These are phyloP conservation scores for Oeneis ivallda DNA, from an alignment of 2,888 invertebrate genomes.

Conservation along the genomic window DNA sequence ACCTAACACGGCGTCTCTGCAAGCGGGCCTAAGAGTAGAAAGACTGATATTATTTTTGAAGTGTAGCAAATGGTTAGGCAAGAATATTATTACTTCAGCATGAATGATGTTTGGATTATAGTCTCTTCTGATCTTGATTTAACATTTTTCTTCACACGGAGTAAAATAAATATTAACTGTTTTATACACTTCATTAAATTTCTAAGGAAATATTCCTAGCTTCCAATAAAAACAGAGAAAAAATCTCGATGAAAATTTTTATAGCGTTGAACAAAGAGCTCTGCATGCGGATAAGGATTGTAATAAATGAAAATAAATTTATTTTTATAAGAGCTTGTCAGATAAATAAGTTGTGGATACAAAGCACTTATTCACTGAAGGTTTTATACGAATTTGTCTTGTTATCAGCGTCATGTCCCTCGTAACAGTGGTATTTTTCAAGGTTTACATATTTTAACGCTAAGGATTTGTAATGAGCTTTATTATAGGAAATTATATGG, in stretches of 20 bases:
- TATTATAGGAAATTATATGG: conserved; percentile 19
- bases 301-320: conserved; percentile 55
- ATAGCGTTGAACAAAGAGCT: conserved; percentile 50
- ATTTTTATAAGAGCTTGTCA: conserved; percentile 52
- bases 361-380: conserved; percentile 19
- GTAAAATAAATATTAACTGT: conserved; percentile 9
- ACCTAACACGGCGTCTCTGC: too few relatives aligned
- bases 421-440: conserved; percentile 6
- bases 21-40: too few relatives aligned
- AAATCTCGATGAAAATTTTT: conserved; percentile 45
- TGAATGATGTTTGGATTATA: neutral
- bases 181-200: conserved; percentile 11
- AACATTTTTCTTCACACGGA: neutral
- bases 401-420: conserved; percentile 11
- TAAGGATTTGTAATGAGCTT: conserved; percentile 19
- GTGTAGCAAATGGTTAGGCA: neutral
- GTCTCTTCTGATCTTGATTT: neutral
- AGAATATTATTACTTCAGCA: too few relatives aligned
- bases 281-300: conserved; percentile 50
- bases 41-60: too few relatives aligned
- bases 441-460: conserved; percentile 1
- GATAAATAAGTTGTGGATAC: conserved; percentile 45
- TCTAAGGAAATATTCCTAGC: conserved; percentile 29
- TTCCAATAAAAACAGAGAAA: conserved; percentile 21
- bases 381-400: conserved; percentile 20